Conservation (phyloP, 2,888 invertebrate species). For the Drosophila acutilabella region DNA sequence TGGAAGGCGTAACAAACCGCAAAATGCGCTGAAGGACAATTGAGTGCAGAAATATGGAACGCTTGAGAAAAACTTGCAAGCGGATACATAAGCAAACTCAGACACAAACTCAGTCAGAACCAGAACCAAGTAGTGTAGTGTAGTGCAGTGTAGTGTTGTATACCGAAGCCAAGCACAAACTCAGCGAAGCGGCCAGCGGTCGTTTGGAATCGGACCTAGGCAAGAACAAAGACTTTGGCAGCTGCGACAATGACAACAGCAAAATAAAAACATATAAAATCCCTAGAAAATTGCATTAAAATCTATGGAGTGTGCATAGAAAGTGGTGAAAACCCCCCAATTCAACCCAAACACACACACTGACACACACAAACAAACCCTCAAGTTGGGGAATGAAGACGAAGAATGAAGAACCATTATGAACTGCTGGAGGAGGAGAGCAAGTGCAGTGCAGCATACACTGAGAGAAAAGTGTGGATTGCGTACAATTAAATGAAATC, state of each 20-base stretch:
- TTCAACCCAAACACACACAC: neutral
- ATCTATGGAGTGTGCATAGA: conserved; percentile 81
- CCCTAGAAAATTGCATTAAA: conserved; percentile 79
- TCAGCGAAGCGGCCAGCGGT: conserved; percentile 43
- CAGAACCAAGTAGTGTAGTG: neutral
- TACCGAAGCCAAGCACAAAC: conserved; percentile 16
- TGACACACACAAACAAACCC: neutral
- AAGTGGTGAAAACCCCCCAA: conserved; percentile 32
- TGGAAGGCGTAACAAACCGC: conserved; percentile 42
- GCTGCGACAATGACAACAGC: conserved; percentile 77
- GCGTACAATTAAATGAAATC: too few species aligned
- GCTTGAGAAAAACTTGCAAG: conserved; percentile 62
- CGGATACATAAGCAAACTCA: conserved; percentile 54
- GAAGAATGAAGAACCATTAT: conserved; percentile 52
- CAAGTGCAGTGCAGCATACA: conserved; percentile 29
- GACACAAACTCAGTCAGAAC: neutral
- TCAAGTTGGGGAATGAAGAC: conserved; percentile 7
- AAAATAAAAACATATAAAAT: conserved; percentile 75
- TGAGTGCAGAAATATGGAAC: conserved; percentile 76
- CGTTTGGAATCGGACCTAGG: conserved; percentile 45
- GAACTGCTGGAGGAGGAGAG: conserved; percentile 49
- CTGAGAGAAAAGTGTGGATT: too few species aligned
- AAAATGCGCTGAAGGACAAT: conserved; percentile 77
- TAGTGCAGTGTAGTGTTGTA: neutral
- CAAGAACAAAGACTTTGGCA: conserved; percentile 80